Evolutionary conservation across 2,888 invertebrate species (phyloP).

Genomic region (Pseudoips prasinana): DNA sequence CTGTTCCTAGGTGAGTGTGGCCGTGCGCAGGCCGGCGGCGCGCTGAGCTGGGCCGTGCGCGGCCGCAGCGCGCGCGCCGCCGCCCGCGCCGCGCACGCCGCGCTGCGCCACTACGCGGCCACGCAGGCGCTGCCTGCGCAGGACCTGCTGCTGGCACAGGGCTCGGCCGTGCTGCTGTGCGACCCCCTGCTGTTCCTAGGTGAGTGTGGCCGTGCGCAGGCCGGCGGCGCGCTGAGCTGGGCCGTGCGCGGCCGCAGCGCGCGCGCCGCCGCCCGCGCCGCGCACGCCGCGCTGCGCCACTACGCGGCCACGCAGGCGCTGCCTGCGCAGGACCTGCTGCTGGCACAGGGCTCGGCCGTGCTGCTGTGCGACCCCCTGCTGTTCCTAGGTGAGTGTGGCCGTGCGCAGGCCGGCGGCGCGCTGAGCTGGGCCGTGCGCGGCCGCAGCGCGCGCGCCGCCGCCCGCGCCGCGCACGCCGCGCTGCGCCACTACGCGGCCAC

Average conservation of each 20-base stretch:
- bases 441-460: conserved; percentile 84
- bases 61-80: conserved; percentile 86
- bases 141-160: conserved; percentile 88
- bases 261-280: conserved; percentile 84
- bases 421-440: conserved; percentile 92
- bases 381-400: conserved; percentile 85
- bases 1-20: conserved; percentile 87
- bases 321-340: conserved; percentile 86
- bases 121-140: conserved; percentile 83
- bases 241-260: conserved; percentile 89
- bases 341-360: conserved; percentile 88
- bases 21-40: conserved; percentile 83
- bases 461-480: conserved; percentile 87
- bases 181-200: conserved; percentile 90
- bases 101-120: conserved; percentile 84
- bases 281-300: conserved; percentile 86
- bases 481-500: conserved; percentile 83
- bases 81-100: conserved; percentile 86
- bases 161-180: conserved; percentile 87
- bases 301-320: conserved; percentile 83
- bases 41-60: conserved; percentile 93
- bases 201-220: conserved; percentile 38
- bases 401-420: conserved; percentile 79
- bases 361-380: conserved; percentile 88
- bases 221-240: conserved; percentile 91